Conservation (phyloP, 35 echinoderm and acorn worm species). For the Anneissia japonica region DNA sequence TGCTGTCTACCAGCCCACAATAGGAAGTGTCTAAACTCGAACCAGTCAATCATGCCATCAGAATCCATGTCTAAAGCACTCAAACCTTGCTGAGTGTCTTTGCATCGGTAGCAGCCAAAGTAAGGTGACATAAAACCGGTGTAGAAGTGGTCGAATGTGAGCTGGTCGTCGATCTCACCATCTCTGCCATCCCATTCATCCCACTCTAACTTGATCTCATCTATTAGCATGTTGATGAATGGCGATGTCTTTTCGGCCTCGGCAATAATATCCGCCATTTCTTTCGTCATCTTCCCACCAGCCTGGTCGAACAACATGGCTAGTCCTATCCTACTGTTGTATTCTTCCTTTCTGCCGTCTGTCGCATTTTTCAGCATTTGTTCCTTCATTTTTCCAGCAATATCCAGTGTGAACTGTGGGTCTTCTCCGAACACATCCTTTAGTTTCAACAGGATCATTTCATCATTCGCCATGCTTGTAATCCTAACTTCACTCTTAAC, state of each 20-base stretch:
- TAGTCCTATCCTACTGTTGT: slow-evolving; percentile 34
- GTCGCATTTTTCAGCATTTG: slow-evolving; percentile 32
- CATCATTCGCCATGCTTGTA: slow-evolving; percentile 12
- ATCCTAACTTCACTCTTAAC: slow-evolving; percentile 33
- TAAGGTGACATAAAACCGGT: slow-evolving; percentile 55
- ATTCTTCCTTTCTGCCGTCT: slow-evolving; percentile 41
- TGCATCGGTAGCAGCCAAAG: slow-evolving; percentile 46
- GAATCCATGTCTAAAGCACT: slow-evolving; percentile 51
- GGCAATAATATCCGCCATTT: slow-evolving; percentile 28
- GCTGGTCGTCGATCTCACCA: slow-evolving; percentile 30
- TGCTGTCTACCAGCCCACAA: slow-evolving; percentile 38
- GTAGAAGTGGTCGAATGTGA: slow-evolving; percentile 42
- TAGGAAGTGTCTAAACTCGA: slow-evolving; percentile 38
- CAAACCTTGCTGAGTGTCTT: slow-evolving; percentile 28
- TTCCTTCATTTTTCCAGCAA: slow-evolving; percentile 32
- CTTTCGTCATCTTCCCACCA: slow-evolving; percentile 32
- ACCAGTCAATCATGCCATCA: slow-evolving; percentile 45
- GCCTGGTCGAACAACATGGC: slow-evolving; percentile 41
- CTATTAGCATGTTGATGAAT: slow-evolving; percentile 22
- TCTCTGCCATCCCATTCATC: slow-evolving; percentile 48
- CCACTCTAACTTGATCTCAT: slow-evolving; percentile 22
- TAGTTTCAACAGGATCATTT: slow-evolving; percentile 13
- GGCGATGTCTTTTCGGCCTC: background rate
- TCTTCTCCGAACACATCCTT: slow-evolving; percentile 32
- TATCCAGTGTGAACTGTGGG: slow-evolving; percentile 16